Conservation (phyloP, 2,888 invertebrate species). For the Eupithecia abbreviata region DNA sequence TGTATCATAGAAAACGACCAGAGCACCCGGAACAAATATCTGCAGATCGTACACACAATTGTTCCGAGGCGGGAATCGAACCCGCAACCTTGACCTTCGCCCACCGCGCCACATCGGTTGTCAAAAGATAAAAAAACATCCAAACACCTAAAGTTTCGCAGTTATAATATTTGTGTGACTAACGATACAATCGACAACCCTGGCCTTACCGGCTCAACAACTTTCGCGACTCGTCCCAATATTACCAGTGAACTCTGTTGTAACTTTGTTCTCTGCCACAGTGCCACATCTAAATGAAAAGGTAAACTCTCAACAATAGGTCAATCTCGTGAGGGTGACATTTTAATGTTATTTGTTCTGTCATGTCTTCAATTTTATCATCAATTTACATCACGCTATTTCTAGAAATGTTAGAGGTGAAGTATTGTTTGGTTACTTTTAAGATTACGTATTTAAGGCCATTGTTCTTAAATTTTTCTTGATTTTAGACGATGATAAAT, state of each 20-base stretch:
- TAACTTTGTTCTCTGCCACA: conserved; percentile 52
- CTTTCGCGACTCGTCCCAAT: conserved; percentile 77
- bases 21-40: too few relatives aligned
- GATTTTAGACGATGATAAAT: too few relatives aligned
- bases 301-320: conserved; percentile 32
- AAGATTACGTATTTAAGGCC: background rate
- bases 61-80: too few relatives aligned
- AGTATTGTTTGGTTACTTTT: background rate
- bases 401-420: background rate
- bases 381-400: conserved; percentile 7
- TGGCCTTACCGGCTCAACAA: conserved; percentile 62
- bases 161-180: background rate
- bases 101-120: too few relatives aligned
- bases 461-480: background rate
- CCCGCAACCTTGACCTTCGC: too few relatives aligned
- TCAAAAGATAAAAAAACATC: background rate
- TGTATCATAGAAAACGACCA: too few relatives aligned
- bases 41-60: too few relatives aligned
- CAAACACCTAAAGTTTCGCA: background rate
- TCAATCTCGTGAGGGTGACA: conserved; percentile 16
- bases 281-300: conserved; percentile 40
- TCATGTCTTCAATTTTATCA: background rate
- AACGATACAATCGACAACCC: conserved; percentile 46
- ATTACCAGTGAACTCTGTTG: conserved; percentile 70
- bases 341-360: conserved; percentile 8